Base-by-base conservation (phyloP, 2,113 vertebrate genomes). In the Athene cunicularia region DNA sequence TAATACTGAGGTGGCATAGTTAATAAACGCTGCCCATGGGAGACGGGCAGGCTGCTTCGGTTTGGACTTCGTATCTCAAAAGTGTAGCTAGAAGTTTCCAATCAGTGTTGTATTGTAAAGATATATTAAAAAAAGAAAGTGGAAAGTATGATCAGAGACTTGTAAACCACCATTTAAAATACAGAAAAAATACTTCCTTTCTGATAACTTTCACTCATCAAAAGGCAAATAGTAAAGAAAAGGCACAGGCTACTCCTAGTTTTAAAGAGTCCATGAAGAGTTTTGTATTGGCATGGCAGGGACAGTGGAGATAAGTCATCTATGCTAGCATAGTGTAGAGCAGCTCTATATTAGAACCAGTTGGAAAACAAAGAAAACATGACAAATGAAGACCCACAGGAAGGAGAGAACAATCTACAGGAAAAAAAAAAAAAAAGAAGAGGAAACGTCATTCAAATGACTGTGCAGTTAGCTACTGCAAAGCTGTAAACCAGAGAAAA, bases 21-120 rank as follows among this genome's bases (percentile, higher is more conserved):
- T 55, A 70, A 23, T 50, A 79, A 75, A 55, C 0, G 0, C 1
- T 18, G 17, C 13, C 28, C 59, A 27, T 90, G 70, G 39, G 27
- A 86, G 26, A 80, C 0, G 0, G 19, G 5, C 14, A 27, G 2
- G 12, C 32, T 79, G 8, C 8, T 81, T 28, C 49, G 39, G 17
- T 32, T 43, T 16, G 3, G 45, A 63, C 27, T 64, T 88, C 56
- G 7, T 33, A 9, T 37, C 52, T 66, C 41, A 50, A 27, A 58
- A 80, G 15, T 52, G 21, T 63, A 89, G 8, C 8, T 24, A 63
- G 5, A 49, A 12, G 1, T 81, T 92, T 95, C 37, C 17, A 59
- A 6, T 17, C 23, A 53, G 16, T 50, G 2, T 41, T 56, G 5
- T 26, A n/a, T 1, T 1, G 12, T n/a, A 47, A 74, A 67, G 2